Evolutionary conservation across 2,113 vertebrate species (phyloP).

Genomic region (Asarcornis scutulata): DNA sequence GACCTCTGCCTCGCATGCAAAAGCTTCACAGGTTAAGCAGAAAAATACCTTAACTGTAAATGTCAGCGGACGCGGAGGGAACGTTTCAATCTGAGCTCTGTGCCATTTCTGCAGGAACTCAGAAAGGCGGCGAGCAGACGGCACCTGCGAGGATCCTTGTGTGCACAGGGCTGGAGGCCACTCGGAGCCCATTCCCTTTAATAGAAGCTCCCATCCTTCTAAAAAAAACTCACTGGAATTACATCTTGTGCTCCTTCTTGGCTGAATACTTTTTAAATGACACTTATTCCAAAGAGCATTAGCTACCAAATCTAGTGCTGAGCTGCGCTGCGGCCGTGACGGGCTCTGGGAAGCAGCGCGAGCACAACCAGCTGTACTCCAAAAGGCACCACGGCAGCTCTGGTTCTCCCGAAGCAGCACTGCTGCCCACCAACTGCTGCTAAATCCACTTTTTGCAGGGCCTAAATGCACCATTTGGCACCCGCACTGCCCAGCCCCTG

Average conservation of each 20-base stretch:
- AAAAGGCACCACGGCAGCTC: background rate
- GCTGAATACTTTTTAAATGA: constrained; percentile 34
- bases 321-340: background rate
- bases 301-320: background rate
- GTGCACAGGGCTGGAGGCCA: background rate
- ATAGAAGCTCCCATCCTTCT: constrained; percentile 21
- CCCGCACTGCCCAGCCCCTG: background rate
- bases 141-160: background rate
- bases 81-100: background rate
- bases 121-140: accelerated
- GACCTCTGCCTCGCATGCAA: constrained; percentile 29
- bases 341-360: background rate
- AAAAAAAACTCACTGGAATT: background rate
- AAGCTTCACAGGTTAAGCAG: constrained; percentile 57
- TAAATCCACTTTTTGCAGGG: background rate
- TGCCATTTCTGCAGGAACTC: background rate
- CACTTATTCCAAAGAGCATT: background rate
- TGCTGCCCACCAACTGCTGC: background rate
- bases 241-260: constrained; percentile 35
- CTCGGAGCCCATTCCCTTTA: background rate
- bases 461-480: background rate
- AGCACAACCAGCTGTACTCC: background rate
- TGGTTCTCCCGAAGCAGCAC: background rate
- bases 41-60: background rate
- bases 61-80: background rate